phyloP scores from a whole-genome alignment of 2,797 vertebrate genomes.

The Halcyon smyrnensis region DNA sequence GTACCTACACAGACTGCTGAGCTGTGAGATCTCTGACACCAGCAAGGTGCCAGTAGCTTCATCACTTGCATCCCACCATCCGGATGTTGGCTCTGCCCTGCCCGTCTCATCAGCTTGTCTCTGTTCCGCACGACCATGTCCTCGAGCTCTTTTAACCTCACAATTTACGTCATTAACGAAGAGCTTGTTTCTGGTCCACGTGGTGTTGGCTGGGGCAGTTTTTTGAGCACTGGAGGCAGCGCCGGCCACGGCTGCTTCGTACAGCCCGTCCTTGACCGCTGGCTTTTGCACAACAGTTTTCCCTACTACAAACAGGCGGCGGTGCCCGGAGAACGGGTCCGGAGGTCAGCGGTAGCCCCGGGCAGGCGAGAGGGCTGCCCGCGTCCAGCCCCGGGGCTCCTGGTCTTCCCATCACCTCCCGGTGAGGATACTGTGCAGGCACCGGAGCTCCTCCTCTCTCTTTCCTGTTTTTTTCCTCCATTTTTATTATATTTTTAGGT shows the following conservation, averaged over 20 bases:
- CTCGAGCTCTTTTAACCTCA: not conserved
- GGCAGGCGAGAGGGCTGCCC: not conserved
- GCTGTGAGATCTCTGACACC: not conserved
- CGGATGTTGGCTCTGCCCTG: not conserved
- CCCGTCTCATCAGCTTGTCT: not conserved
- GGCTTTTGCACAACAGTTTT: not conserved
- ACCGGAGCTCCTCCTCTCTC: not conserved
- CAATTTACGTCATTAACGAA: not conserved
- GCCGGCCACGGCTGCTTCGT: fast-evolving
- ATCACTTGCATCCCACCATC: not conserved
- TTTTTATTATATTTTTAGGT: fast-evolving
- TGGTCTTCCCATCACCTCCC: not conserved
- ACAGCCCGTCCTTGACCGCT: not conserved
- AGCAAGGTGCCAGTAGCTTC: not conserved
- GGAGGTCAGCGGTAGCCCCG: not conserved
- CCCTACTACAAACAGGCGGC: not conserved
- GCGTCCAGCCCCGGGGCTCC: not conserved
- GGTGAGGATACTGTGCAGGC: not conserved
- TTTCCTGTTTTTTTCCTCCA: too few relatives aligned
- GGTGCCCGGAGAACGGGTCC: not conserved
- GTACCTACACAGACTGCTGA: fast-evolving
- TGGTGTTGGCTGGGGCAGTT: not conserved
- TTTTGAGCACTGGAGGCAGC: not conserved
- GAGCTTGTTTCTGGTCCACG: not conserved
- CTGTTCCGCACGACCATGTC: not conserved